Base-by-base conservation (phyloP, 2,113 vertebrate genomes). In the Paramisgurnus dabryanus region DNA sequence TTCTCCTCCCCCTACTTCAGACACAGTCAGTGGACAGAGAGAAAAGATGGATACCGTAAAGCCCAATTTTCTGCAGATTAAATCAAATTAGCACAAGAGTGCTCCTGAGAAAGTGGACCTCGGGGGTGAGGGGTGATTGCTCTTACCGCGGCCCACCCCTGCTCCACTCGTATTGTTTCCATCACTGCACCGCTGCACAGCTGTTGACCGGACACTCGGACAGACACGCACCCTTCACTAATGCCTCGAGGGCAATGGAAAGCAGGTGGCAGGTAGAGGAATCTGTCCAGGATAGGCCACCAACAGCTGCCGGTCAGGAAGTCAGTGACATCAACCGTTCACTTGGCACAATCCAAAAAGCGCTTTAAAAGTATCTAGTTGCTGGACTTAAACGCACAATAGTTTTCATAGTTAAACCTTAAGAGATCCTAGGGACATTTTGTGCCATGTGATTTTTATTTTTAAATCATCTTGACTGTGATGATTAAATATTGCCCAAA, bases 21-120 rank as follows among this genome's bases (percentile, higher is more conserved):
- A 78, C 82, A 80, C 74, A 77, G 76, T 79, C 80, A 80, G 71
- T 53, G 63, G 71, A 63, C 82, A 65, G 60, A 77, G 74, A 88
- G 82, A 80, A 82, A 84, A 73, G 81, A 40, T 65, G 79, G 79
- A 64, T 80, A 1, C 67, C 74, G 83, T 89, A 87, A 87, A 89
- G 82, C 86, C 69, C 80, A 80, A 88, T 91, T 90, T 87, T 88
- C 87, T 85, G 81, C 85, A 84, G 85, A 91, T 87, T 89, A 91
- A 90, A 91, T 91, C 87, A 89, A 91, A 92, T 93, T 92, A 91
- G 88, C 87, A 74, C 86, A 84, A 86, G 83, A 75, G 49, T 70
- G 41, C 78, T 81, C 77, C 82, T 89, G 84, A 89, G 85, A 88
- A 86, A 87, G 71, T 65, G 83, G 80, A 77, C 78, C 82, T 86